phyloP scores from a whole-genome alignment of 2,113 vertebrate species.

The western clawed frog (Xenopus tropicalis) region DNA sequence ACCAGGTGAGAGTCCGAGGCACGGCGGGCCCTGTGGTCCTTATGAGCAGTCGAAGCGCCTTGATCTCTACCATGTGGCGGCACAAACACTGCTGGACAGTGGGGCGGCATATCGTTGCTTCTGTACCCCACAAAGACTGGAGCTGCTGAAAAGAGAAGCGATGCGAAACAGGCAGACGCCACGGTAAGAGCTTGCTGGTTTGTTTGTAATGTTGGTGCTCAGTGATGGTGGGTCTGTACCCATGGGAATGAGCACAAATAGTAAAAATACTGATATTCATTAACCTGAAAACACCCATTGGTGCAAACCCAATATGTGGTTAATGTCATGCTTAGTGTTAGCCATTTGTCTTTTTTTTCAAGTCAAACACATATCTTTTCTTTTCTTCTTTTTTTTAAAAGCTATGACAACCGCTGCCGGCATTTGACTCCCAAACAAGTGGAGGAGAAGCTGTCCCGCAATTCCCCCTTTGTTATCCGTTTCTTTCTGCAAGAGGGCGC shows the following conservation, averaged over 20 bases:
- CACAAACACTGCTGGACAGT: constrained; percentile 58
- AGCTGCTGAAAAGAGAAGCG: constrained; percentile 85
- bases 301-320: no score
- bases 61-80: constrained; percentile 66
- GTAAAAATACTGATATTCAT: no score
- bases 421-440: constrained; percentile 69
- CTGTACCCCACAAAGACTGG: constrained; percentile 78
- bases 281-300: no score
- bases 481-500: constrained; percentile 71
- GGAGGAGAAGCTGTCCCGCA: constrained; percentile 67
- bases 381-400: no score
- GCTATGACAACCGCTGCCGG: constrained; percentile 92
- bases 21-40: constrained; percentile 71
- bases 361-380: no score
- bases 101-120: constrained; percentile 86
- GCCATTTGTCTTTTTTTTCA: no score
- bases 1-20: constrained; percentile 85
- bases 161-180: constrained; percentile 76
- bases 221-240: no score
- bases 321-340: no score
- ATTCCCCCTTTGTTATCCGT: constrained; percentile 65
- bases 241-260: no score
- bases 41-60: constrained; percentile 86
- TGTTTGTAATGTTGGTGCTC: no score
- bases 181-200: constrained; percentile 59